A percentile compares a stretch with the other conserved stretches of the same genome.
These are phyloP conservation scores for Remorina albescens DNA, from an alignment of 2,797 vertebrate species.

Conservation along the genomic window DNA sequence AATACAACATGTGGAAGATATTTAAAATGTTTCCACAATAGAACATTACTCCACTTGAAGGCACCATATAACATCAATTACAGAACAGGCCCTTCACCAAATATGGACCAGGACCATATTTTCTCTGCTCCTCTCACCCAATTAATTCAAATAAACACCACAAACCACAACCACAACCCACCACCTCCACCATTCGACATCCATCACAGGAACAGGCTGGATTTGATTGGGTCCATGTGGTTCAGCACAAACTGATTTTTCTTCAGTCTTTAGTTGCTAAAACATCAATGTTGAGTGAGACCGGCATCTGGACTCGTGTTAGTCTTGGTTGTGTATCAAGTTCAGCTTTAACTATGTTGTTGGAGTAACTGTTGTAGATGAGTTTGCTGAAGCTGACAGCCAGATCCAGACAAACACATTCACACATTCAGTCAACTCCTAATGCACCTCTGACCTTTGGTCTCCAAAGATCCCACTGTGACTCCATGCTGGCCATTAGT, in stretches of 20 bases:
- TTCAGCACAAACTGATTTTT: background rate
- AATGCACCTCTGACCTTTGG: conserved; percentile 42
- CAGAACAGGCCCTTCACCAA: background rate
- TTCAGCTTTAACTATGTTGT: conserved; percentile 12
- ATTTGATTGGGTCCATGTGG: background rate
- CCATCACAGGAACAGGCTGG: conserved; percentile 8
- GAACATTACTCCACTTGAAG: background rate
- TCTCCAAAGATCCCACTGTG: conserved; percentile 32
- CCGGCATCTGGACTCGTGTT: background rate
- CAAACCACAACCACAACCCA: conserved; percentile 23
- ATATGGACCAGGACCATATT: conserved; percentile 13
- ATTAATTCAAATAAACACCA: conserved; percentile 36
- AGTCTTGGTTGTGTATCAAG: conserved; percentile 1
- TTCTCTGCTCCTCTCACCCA: conserved; percentile 6
- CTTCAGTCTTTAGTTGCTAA: background rate
- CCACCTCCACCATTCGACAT: conserved; percentile 1
- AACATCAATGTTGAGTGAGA: background rate
- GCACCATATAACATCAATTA: background rate
- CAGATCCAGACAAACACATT: conserved; percentile 24
- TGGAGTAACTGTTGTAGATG: conserved; percentile 26
- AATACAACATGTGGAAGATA: background rate
- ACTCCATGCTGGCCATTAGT: conserved; percentile 26
- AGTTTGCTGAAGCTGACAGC: conserved; percentile 14
- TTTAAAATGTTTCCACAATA: background rate
- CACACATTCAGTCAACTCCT: conserved; percentile 21